Evolutionary conservation across 1,140 invertebrate species (phyloP).

Genomic region (Drosophila ironensis): DNA sequence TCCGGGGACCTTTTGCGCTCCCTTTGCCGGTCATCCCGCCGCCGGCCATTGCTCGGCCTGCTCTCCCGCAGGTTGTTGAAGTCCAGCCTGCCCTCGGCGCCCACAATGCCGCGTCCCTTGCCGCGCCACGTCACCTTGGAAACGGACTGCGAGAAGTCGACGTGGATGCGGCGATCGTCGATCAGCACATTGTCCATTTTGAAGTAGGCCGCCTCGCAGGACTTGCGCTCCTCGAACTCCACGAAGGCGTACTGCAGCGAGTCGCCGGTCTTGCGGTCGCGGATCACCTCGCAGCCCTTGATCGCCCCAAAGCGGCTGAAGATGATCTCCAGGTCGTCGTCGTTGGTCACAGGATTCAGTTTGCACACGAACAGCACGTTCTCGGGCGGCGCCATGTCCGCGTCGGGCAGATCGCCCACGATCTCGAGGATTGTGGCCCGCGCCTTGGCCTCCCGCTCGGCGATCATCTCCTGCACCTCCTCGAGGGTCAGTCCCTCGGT

Average conservation of each 20-base stretch:
- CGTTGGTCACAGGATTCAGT: conserved; percentile 99
- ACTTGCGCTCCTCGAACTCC: conserved; percentile 96
- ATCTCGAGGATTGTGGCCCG: conserved; percentile 99
- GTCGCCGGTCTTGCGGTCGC: conserved; percentile 95
- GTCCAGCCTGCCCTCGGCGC: conserved; percentile 48
- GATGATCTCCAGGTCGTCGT: conserved; percentile 98
- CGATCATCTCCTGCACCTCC: conserved; percentile 94
- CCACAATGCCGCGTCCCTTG: conserved; percentile 88
- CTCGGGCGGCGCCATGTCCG: conserved; percentile 98
- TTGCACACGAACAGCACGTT: conserved; percentile 99
- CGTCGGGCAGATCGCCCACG: conserved; percentile 98
- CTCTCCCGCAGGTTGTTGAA: conserved; percentile 66
- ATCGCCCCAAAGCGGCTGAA: conserved; percentile 98
- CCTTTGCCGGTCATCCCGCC: background rate
- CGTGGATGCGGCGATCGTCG: conserved; percentile 98
- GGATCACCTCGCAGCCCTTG: conserved; percentile 97
- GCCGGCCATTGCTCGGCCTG: conserved; percentile 14
- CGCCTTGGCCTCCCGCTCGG: conserved; percentile 96
- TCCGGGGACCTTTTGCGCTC: conserved; percentile 14
- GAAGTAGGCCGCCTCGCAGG: conserved; percentile 99
- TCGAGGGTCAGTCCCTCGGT: conserved; percentile 90
- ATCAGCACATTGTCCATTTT: conserved; percentile 99
- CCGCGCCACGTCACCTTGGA: conserved; percentile 94
- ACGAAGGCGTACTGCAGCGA: conserved; percentile 99
- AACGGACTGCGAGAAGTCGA: conserved; percentile 99